Evolutionary conservation across 1,140 invertebrate genomes (phyloP).

Genomic region (Pristionchus pacificus): DNA sequence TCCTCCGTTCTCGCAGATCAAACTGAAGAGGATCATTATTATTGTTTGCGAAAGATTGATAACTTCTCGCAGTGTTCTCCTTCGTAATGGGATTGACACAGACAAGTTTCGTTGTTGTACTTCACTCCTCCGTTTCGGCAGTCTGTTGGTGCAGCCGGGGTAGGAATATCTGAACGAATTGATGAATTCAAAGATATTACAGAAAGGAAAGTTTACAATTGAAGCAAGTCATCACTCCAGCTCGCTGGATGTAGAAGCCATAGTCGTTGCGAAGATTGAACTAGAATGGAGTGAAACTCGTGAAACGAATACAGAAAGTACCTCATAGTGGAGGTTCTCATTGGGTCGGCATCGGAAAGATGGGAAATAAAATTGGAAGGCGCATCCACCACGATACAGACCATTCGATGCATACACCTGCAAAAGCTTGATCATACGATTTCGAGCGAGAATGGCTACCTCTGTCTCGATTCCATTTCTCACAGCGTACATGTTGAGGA

Average conservation of each 20-base stretch:
- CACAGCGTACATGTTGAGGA: slow-evolving; percentile 32
- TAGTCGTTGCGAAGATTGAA: slow-evolving; percentile 33
- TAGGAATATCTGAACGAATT: slow-evolving; percentile 5
- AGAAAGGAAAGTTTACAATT: not conserved
- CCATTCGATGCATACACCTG: slow-evolving; percentile 38
- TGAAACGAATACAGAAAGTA: not conserved
- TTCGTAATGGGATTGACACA: slow-evolving; percentile 31
- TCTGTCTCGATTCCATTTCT: slow-evolving; percentile 21
- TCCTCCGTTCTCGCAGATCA: slow-evolving; percentile 37
- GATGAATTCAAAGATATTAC: not conserved
- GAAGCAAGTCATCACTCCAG: slow-evolving; percentile 33
- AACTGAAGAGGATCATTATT: not conserved
- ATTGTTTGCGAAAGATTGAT: not conserved
- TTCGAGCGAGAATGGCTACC: not conserved
- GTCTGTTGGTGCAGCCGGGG: slow-evolving; percentile 19
- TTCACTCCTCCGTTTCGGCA: slow-evolving; percentile 40
- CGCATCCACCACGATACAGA: slow-evolving; percentile 36
- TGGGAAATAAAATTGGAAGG: slow-evolving; percentile 38
- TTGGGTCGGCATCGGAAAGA: slow-evolving; percentile 33
- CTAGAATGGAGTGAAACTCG: slow-evolving; percentile 2
- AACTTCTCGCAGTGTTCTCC: slow-evolving; percentile 33
- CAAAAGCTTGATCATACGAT: not conserved
- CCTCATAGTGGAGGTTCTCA: slow-evolving; percentile 37
- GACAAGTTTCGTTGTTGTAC: slow-evolving; percentile 28
- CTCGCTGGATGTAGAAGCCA: slow-evolving; percentile 33